Base-by-base conservation (phyloP, 2,797 vertebrate species). In the Hirundo rustica region DNA sequence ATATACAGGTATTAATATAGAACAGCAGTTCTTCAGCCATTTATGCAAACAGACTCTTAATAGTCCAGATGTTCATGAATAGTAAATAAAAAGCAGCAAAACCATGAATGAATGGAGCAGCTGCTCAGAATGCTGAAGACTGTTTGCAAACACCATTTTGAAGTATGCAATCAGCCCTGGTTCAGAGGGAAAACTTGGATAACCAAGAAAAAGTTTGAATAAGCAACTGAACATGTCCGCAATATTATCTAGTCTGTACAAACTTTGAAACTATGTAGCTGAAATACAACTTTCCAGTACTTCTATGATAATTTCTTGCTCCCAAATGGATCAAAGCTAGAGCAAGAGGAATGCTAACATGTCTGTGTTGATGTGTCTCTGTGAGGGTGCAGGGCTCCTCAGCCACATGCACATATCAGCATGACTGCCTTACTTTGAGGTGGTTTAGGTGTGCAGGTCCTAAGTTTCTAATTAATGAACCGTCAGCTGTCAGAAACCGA, bases 51-150 rank as follows among this genome's bases (percentile, higher is more conserved):
- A 64, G 79, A 88, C 61, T 88, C 64, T 85, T 90, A 90, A 94
- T 89, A 74, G 88, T 58, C 95, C 96, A 96, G 96, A 95, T 96
- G 96, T 96, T 95, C 96, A 95, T 95, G 95, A 90, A 95, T 93
- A 95, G 93, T 95, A 95, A 96, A 95, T 86, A 93, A 94, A 93
- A 94, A 67, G 60, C 73, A 93, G 30, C 64, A 82, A 90, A 96
- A 60, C 5, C 48, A 57, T 82, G 89, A 96, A 86, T 96, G 91
- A 96, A 95, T 79, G 61, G 74, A 96, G 55, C 94, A 96, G 91
- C 94, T 97, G 95, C 65, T 96, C 89, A 79, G 83, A 96, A 93
- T 92, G 60, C 71, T 73, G 45, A 73, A 84, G 45, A 73, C 70
- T 96, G 95, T 97, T 96, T 96, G 91, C 94, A 97, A 96, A 97